Evolutionary conservation across 2,888 invertebrate genomes (phyloP).

Genomic region (Empis livida): DNA sequence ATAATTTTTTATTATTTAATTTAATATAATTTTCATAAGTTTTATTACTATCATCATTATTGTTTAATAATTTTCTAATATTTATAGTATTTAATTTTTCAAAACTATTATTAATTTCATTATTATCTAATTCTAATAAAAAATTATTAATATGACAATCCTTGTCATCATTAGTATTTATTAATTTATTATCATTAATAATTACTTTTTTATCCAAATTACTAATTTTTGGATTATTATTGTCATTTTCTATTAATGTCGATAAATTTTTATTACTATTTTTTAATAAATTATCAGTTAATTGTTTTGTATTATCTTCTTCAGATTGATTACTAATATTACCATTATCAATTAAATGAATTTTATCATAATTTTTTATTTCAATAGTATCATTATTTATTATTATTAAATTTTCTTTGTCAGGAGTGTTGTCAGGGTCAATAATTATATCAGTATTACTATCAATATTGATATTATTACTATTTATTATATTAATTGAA

Average conservation of each 20-base stretch:
- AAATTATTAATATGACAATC: neutral
- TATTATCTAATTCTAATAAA: neutral
- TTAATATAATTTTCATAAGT: neutral
- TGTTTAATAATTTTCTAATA: neutral
- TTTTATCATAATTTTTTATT: neutral
- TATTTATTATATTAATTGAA: conserved; percentile 11
- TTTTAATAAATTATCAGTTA: neutral
- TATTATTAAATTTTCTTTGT: conserved; percentile 3
- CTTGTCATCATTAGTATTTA: neutral
- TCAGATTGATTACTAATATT: conserved; percentile 7
- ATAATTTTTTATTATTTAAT: neutral
- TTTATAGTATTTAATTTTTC: neutral
- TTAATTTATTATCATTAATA: neutral
- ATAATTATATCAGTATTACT: neutral
- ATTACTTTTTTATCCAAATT: neutral
- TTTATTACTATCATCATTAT: neutral
- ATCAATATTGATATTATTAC: conserved; percentile 6
- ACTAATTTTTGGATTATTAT: neutral
- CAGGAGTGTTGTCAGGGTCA: conserved; percentile 2
- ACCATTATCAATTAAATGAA: neutral
- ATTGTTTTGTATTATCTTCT: conserved; percentile 11
- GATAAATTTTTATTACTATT: neutral
- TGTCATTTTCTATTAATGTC: neutral
- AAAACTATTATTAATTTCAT: neutral
- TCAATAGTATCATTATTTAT: neutral